Base-by-base conservation (phyloP, 2,888 invertebrate species). In the Meloe dianella region DNA sequence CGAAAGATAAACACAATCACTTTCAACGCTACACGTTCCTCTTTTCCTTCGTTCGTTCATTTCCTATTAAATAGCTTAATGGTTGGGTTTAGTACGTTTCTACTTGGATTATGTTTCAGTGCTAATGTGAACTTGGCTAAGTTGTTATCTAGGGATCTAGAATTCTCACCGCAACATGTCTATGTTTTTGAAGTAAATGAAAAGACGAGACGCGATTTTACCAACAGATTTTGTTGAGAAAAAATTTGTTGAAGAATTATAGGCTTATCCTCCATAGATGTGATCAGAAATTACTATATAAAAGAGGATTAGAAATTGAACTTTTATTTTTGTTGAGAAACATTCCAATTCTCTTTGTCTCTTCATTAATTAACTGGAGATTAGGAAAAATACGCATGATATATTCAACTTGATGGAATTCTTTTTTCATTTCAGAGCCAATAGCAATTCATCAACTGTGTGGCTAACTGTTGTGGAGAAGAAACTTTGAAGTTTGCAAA, bases 1-100 rank as follows among this genome's bases (percentile, higher is more conserved):
- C 20, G 62, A 61, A 66, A 66, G 66, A 66, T 66, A 66, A 66
- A 66, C 66, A 61, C 65, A 62, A 65, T 65, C 66, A 66, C 66
- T 57, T 66, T 56, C 57, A 57, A 57, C 57, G 57, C 63, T 63
- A 56, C 60, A 62, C 60, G 57, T 66, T 63, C 57, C 54, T 54
- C 27, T 24, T 54, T n/a, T 54, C 24, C 27, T 54, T 66, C 66
- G 60, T 66, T 61, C 51, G 30, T 66, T 66, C 66, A 56, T 51
- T 63, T 66, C 59, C 51, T 66, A 66, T 66, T 66, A 66, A 66
- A 58, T 29, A 59, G 62, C 62, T 66, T 35, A 58, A 66, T 20
- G 59, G 59, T 35, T 58, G 56, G 66, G 66, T 61, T 65, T 65
- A 65, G 61, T 58, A 54, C 57, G 61, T 61, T 57, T 60, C 60